Base-by-base conservation (phyloP, 2,888 invertebrate genomes). In the Stratiomys singularior region DNA sequence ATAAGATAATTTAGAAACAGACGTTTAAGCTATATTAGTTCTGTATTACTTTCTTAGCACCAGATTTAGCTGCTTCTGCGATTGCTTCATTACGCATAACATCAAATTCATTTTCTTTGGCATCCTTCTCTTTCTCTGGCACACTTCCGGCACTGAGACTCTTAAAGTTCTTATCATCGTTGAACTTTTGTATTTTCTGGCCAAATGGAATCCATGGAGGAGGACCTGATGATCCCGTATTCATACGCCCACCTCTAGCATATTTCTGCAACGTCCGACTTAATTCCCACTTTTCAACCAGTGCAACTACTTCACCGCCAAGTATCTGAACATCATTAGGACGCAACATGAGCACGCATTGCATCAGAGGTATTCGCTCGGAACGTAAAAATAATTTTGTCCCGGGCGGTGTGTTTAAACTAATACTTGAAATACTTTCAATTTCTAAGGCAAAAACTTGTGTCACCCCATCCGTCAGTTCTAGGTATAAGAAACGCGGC, bases 131-230 rank as follows among this genome's bases (percentile, higher is more conserved):
- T 79, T 88, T 88, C 77, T 93, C 91, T 84, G 91, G 91, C 0
- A 9, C 91, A 84, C 91, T 91, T 11, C 88, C 87, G 74, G 90
- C 90, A 71, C 88, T 89, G 28, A 94, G 85, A 78, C 93, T 92
- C 84, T 94, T 94, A 80, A 94, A 94, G 82, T 91, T 91, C 81
- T 90, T 90, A 79, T 92, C 91, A 63, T 80, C 81, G 1, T 80
- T 77, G 44, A 86, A 84, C 74, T 90, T 89, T 82, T 92, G 88
- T 76, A 95, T 89, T 83, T 91, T 92, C 83, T 93, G 92, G 0
- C 97, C 97, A 88, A 97, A 97, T 46, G 96, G 93, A 82, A 96
- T 95, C 96, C 97, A 97, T 52, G 94, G 96, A 1, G 96, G 96
- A 0, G 94, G 95, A 80, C 94, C 94, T 82, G 93, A 92, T 77